A percentile compares a stretch with the other conserved stretches of the same genome.
These are phyloP conservation scores for Halictus quadricinctus DNA, from an alignment of 2,888 invertebrate species.

Conservation along the genomic window DNA sequence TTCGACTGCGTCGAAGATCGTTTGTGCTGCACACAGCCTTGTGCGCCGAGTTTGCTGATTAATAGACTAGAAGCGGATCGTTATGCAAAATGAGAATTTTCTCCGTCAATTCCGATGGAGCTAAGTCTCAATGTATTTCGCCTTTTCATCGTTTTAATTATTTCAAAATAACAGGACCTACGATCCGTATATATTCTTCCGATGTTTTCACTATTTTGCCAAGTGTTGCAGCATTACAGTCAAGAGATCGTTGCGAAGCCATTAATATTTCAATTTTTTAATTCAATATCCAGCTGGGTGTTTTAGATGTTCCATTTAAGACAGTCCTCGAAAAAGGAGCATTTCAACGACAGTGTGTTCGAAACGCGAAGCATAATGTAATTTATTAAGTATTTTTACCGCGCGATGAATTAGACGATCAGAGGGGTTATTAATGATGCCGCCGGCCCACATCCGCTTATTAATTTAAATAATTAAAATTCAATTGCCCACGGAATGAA, in stretches of 20 bases:
- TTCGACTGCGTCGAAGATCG: not conserved
- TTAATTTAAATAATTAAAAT: not conserved
- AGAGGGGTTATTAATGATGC: not conserved
- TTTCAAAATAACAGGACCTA: not conserved
- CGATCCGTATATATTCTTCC: not conserved
- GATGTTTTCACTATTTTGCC: too few relatives aligned
- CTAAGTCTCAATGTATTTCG: too few relatives aligned
- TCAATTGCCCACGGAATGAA: not conserved
- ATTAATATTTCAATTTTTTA: not conserved
- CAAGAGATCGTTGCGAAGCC: too few relatives aligned
- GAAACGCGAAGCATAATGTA: not conserved
- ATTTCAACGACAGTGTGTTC: not conserved
- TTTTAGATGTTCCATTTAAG: too few relatives aligned
- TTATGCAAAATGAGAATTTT: not conserved
- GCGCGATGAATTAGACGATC: not conserved
- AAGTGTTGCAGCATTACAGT: too few relatives aligned
- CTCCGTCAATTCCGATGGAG: not conserved
- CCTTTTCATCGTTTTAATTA: not conserved
- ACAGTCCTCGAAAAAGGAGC: not conserved
- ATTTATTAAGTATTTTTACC: not conserved
- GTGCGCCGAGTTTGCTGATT: not conserved
- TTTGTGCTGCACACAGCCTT: not conserved
- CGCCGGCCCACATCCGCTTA: not conserved
- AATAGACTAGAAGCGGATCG: not conserved
- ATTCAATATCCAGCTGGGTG: not conserved